A percentile compares a stretch with the other conserved stretches of the same genome.
These are phyloP conservation scores for Mustela nigripes DNA, from an alignment of 2,113 vertebrate genomes.

Conservation along the genomic window DNA sequence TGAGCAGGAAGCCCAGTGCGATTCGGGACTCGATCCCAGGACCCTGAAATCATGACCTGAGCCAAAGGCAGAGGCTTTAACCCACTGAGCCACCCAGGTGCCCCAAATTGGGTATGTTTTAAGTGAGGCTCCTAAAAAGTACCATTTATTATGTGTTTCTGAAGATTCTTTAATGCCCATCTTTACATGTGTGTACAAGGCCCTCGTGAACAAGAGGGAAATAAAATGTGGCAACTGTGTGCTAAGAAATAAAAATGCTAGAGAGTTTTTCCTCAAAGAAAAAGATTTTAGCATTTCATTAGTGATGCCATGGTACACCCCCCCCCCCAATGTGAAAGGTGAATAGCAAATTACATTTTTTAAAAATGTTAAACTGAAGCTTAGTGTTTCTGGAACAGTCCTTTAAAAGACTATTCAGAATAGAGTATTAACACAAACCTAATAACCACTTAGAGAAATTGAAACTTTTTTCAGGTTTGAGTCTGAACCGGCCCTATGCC, in stretches of 20 bases:
- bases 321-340: neutral
- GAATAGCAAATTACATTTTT: neutral
- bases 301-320: neutral
- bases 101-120: neutral
- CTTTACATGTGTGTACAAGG: neutral
- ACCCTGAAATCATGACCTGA: too few relatives aligned
- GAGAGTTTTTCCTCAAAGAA: neutral
- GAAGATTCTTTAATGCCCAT: neutral
- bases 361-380: neutral
- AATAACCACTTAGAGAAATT: neutral
- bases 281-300: neutral
- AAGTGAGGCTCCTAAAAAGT: neutral
- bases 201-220: neutral
- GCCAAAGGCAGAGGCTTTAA: too few relatives aligned
- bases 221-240: neutral
- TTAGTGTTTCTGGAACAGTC: neutral
- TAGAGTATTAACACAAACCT: neutral
- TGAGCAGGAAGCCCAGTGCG: too few relatives aligned
- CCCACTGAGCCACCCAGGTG: too few relatives aligned
- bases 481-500: constrained; percentile 85
- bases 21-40: too few relatives aligned
- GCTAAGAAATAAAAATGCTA: neutral
- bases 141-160: neutral
- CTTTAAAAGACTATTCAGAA: neutral
- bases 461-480: constrained; percentile 77